Base-by-base conservation (phyloP, 2,797 vertebrate species). In the Peromyscus melanophrys region DNA sequence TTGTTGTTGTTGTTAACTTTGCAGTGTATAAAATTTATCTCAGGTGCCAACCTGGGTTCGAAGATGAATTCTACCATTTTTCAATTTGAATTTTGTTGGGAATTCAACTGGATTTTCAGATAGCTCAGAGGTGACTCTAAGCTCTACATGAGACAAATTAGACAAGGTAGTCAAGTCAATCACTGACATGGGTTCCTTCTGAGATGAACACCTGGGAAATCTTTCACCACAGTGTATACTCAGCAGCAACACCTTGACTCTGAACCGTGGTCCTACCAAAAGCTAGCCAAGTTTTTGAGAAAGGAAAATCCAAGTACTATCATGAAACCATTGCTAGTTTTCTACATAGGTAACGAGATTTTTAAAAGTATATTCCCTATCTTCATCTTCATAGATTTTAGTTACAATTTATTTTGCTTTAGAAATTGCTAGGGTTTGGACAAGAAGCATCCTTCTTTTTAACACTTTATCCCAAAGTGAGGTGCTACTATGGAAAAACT, bases 61-160 rank as follows among this genome's bases (percentile, higher is more conserved):
- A 14, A 49, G 40, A 34, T 85, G 57, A 90, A 90, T 85, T 87
- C 52, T 34, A 90, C 71, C 59, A 55, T 90, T 83, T 94, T 31
- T 88, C 29, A 16, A 11, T 5, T 92, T 92, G 25, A 67, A 65
- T 93, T 92, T 93, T 90, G 9, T 90, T 14, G 29, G 1, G 49
- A 76, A 81, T 63, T 83, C 27, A 88, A 4, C 11, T 77, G 55
- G 31, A 65, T 40, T 57, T 1, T 8, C 43, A 14, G 3, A 13
- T 71, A 83, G 16, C n/a, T 80, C 90, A 75, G 0, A 59, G 9
- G 7, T 49, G 17, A 76, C 49, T 14, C 12, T 2, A 92, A 92
- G 13, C 2, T 73, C 19, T 65, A 9, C n/a, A 27, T 76, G 34
- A 55, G 29, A 31, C 9, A 67, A 87, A 81, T 57, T n/a, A 65